Conservation (phyloP, 1,140 invertebrate species). For the Pogonomyrmex barbatus region DNA sequence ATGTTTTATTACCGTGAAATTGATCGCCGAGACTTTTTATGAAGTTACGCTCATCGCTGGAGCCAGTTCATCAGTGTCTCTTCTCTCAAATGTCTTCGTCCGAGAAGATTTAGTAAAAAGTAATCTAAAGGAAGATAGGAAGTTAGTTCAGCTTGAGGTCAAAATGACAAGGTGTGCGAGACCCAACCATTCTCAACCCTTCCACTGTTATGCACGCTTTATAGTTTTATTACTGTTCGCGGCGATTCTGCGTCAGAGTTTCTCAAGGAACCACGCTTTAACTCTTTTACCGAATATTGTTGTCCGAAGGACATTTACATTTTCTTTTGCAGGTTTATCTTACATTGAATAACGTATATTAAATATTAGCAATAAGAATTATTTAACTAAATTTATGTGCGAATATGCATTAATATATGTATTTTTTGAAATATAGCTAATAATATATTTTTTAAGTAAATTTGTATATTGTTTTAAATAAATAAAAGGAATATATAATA, state of each 20-base stretch:
- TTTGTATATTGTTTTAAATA: not conserved
- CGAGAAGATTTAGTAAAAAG: slow-evolving; percentile 29
- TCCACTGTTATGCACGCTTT: slow-evolving; percentile 71
- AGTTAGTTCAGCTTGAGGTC: slow-evolving; percentile 55
- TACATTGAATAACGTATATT: not conserved
- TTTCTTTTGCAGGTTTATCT: slow-evolving; percentile 42
- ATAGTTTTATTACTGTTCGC: slow-evolving; percentile 79
- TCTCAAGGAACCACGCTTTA: slow-evolving; percentile 30
- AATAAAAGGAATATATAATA: not conserved
- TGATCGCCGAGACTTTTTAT: slow-evolving; percentile 25
- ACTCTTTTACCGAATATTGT: slow-evolving; percentile 57
- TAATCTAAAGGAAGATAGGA: slow-evolving; percentile 45
- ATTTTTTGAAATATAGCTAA: not conserved
- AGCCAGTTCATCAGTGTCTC: slow-evolving; percentile 1
- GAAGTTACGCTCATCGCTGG: not conserved
- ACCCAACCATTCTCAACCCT: slow-evolving; percentile 76
- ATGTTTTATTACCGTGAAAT: slow-evolving; percentile 41
- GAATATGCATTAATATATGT: not conserved
- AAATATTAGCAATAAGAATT: not conserved
- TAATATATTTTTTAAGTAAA: not conserved
- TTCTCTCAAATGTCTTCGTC: not conserved
- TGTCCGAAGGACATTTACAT: slow-evolving; percentile 58
- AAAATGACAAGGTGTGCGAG: slow-evolving; percentile 46
- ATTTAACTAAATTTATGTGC: not conserved
- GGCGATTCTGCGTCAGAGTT: slow-evolving; percentile 1